Evolutionary conservation across 2,888 invertebrate species (phyloP), one percentile per base, ranked within the genome.

Genomic region (Drosophila kanekoi): DNA sequence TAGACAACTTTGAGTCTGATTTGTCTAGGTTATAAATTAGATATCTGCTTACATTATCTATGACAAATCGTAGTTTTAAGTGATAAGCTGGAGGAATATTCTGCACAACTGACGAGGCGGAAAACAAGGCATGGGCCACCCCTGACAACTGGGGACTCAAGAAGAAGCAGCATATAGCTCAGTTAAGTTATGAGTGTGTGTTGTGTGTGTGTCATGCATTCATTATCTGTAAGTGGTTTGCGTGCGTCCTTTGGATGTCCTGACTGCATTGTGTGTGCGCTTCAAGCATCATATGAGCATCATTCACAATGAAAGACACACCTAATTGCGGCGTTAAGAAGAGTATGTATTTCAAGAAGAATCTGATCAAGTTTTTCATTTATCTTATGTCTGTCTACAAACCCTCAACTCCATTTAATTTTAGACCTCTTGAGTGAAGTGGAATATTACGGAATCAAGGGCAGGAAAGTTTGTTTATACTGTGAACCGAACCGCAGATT

Each of bases 11-110:
- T 77, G 60, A 43, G 72, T 77, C 73, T 73, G 77, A 72, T 74
- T 68, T 64, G 58, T 65, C 65, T 64, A 62, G 63, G 65, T 51
- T 66, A 61, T 74, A 77, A 77, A 77, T 77, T 77, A 77, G 61
- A 77, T 78, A 78, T 77, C 77, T 77, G 71, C 71, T 49, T 51
- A 71, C 59, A 78, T 74, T 77, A 78, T 74, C 74, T 67, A 71
- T 77, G 78, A 78, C 66, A 78, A 77, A 78, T 77, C 69, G 63
- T 56, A 35, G 77, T 48, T 59, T 18, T 40, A 11, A 58, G 58
- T 43, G 35, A 49, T 57, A 49, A 40, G 28, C 20, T 20, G 28
- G 18, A 13, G 23, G 3, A 37, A 32, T 2, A 28, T 28, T 8
- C 32, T 43, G 43, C 35, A 11, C 5, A 45, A 13, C 56, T 13